A percentile compares a stretch with the other conserved stretches of the same genome.
phyloP scores from a whole-genome alignment of 2,113 vertebrate genomes.

The Turnix velox region DNA sequence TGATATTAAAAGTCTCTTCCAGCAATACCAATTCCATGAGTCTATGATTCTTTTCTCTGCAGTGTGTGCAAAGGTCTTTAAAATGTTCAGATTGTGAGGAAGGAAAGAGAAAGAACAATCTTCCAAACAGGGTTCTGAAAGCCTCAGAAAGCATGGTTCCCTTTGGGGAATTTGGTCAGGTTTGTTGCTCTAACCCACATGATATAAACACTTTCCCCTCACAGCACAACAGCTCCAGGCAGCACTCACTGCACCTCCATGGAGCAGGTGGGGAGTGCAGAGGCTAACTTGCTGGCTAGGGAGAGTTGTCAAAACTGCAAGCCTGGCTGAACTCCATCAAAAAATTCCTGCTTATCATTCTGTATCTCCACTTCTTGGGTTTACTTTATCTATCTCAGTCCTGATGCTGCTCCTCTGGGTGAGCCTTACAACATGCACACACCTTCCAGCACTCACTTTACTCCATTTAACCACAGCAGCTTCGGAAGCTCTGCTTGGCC shows the following conservation, averaged over 20 bases:
- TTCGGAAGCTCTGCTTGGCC: accelerated
- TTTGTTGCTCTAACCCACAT: not conserved
- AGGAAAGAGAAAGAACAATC: not conserved
- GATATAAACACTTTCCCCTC: not conserved
- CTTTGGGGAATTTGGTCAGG: not conserved
- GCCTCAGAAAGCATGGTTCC: not conserved
- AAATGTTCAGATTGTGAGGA: not conserved
- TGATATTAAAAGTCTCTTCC: not conserved
- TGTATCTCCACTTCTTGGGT: not conserved
- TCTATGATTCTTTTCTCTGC: not conserved
- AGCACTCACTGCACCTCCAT: accelerated
- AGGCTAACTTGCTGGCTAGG: not conserved
- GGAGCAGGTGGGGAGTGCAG: not conserved
- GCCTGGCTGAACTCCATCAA: not conserved
- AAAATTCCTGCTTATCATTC: not conserved
- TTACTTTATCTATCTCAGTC: not conserved
- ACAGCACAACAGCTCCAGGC: not conserved
- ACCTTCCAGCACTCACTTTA: accelerated
- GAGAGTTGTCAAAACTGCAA: not conserved
- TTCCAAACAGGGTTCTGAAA: not conserved
- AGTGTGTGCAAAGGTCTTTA: not conserved
- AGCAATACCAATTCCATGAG: not conserved
- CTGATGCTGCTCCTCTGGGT: not conserved
- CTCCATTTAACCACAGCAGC: not conserved
- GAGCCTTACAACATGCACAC: accelerated